Evolutionary conservation across 1,140 invertebrate genomes (phyloP).

Genomic region (Batillaria attramentaria): DNA sequence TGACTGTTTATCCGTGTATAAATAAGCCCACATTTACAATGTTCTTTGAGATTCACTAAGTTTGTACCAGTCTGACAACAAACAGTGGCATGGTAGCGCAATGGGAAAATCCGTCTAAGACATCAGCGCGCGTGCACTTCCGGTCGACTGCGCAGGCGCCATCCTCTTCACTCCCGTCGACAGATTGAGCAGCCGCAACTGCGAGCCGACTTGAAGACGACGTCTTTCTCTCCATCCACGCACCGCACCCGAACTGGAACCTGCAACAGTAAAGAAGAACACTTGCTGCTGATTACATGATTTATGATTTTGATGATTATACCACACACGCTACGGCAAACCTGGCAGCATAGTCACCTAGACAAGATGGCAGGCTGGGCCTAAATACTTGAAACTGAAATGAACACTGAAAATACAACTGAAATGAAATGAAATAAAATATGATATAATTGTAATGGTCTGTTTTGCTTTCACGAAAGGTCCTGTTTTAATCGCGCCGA

Average conservation of each 20-base stretch:
- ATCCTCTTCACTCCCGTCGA: conserved; percentile 42
- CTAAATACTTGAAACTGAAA: no score
- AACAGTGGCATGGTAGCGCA: neutral
- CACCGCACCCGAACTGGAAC: conserved; percentile 82
- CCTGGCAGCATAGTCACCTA: no score
- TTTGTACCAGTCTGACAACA: neutral
- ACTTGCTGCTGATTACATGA: neutral
- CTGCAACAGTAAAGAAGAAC: conserved; percentile 72
- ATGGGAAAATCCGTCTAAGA: no score
- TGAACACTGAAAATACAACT: no score
- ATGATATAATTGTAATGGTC: no score
- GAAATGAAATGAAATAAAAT: no score
- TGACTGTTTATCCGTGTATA: neutral
- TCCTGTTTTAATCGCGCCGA: no score
- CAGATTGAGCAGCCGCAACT: conserved; percentile 81
- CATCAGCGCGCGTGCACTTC: neutral
- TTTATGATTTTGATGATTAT: no score
- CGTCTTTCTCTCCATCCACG: conserved; percentile 81
- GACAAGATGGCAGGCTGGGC: no score
- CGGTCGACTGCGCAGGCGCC: neutral
- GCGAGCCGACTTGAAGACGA: conserved; percentile 87
- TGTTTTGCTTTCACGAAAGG: no score
- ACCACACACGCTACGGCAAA: no score
- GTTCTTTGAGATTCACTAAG: neutral
- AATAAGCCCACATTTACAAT: neutral